Base-by-base conservation (phyloP, 2,888 invertebrate species). In the Carterocephalus palaemon region DNA sequence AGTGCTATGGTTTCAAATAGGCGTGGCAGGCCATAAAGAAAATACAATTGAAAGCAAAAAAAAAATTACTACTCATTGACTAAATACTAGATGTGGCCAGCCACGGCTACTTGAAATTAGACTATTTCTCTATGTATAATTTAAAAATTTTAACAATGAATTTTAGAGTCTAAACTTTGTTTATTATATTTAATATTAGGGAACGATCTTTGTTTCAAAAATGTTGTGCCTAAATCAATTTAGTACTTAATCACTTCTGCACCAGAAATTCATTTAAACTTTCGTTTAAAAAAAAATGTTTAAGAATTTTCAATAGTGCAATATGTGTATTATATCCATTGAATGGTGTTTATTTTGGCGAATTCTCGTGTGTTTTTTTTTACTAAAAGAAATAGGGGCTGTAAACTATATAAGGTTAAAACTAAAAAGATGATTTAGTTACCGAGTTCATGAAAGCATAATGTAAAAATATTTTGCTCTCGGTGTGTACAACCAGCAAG, bases 401-500 rank as follows among this genome's bases (percentile, higher is more conserved):
- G 79, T 81, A 78, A 77, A 72, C 67, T 9, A 19, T 19, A 4
- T 81, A 79, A 80, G 72, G 51, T 71, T 65, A 61, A 66, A 62
- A 68, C 71, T 65, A 61, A 66, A 62, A 68, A 69, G 59, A 64
- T 67, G 60, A 72, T 65, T 74, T 75, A 67, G 63, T 64, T 62
- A 62, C 70, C 59, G 63, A 54, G 56, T 54, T 48, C 50, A 53
- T 53, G 54, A 70, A 68, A 67, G 67, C 71, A 67, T 69, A 60
- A 56, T 60, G 61, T 68, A 66, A 67, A 66, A 60, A 66, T 64
- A 66, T 73, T 75, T 70, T 74, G 71, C 75, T 79, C 68, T 67
- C 64, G 57, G 70, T 72, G 70, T 71, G 75, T 80, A 74, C 75
- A 75, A 82, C 70, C 79, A 81, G 82, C 85, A 81, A 82, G 80